Percentiles rank a stretch among this genome's conserved stretches.
Evolutionary conservation across 2,113 vertebrate genomes (phyloP).

Genomic region (Platichthys stellatus): DNA sequence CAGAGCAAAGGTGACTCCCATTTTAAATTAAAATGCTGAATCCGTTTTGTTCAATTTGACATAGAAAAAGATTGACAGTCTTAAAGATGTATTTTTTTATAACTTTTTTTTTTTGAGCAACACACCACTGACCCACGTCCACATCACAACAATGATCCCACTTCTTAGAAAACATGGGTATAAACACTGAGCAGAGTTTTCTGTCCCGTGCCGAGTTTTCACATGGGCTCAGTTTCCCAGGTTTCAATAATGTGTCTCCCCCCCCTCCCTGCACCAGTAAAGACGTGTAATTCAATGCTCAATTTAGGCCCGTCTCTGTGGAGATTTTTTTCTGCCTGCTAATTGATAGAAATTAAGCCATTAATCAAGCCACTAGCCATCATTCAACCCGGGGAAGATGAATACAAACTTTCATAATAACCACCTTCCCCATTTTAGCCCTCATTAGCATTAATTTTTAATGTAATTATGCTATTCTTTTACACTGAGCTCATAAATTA

Average conservation of each 20-base stretch:
- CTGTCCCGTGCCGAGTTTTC: background rate
- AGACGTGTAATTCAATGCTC: slow-evolving; percentile 98
- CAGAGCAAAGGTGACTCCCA: background rate
- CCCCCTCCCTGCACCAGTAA: slow-evolving; percentile 80
- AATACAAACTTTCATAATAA: slow-evolving; percentile 99
- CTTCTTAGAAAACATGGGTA: slow-evolving; percentile 2
- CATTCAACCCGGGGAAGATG: slow-evolving; percentile 98
- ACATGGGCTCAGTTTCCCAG: slow-evolving; percentile 66
- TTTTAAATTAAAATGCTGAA: slow-evolving; percentile 19
- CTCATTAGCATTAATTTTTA: slow-evolving; percentile 99
- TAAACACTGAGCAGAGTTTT: slow-evolving; percentile 43
- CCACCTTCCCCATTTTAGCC: slow-evolving; percentile 99
- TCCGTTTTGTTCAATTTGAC: slow-evolving; percentile 7
- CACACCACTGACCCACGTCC: background rate
- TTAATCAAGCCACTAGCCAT: slow-evolving; percentile 99
- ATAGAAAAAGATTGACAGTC: background rate
- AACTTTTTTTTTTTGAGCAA: background rate
- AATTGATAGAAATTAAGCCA: slow-evolving; percentile 99
- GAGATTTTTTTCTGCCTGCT: slow-evolving; percentile 93
- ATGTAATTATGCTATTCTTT: slow-evolving; percentile 99
- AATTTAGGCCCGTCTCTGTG: slow-evolving; percentile 95
- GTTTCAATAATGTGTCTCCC: slow-evolving; percentile 69
- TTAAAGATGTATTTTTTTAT: background rate
- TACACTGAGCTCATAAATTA: slow-evolving; percentile 99
- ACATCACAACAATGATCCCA: background rate